Base-by-base conservation (phyloP, 2,888 invertebrate genomes). In the Seira sanloemensis region DNA sequence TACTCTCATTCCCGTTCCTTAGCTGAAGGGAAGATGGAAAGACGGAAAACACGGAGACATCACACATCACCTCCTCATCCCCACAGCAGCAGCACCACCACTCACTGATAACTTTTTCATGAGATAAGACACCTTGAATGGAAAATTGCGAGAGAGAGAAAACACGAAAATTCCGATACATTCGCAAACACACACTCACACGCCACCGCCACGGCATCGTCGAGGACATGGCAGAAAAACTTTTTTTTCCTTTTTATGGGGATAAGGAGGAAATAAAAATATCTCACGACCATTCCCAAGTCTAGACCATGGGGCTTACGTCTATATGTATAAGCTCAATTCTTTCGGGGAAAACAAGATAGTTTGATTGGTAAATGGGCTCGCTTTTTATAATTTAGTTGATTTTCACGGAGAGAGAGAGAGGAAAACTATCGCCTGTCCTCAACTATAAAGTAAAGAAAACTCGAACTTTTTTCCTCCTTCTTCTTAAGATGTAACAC, bases 301-400 rank as follows among this genome's bases (percentile, higher is more conserved):
- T 62, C 62, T 62, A 62, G 62, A 62, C 62, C 2, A 21, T 62
- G 16, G 2, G 50, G n/a, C 5, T n/a, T n/a, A n/a, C n/a, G n/a
- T n/a, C n/a, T n/a, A n/a, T n/a, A n/a, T 7, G 50, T n/a, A 50
- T 7, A 2, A 18, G 50, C 62, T 62, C 21, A 21, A 62, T 62
- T 9, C 4, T 12, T 50, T 62, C 23, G 24, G 25, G 80, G 67
- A 65, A 74, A 58, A 69, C 69, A 81, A 71, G 75, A 76, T 26
- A 50, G 79, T 76, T 81, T 71, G 81, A 76, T 71, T 71, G 75
- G 67, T 73, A 76, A 83, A 82, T 77, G 82, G 75, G 73, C 58
- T 69, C n/a, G 46, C 69, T 73, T 73, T 69, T 37, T 79, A 62
- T 62, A 62, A 62, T 62, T 62, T 62, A 62, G 2, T 23, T 62